Evolutionary conservation across 2,888 invertebrate species (phyloP).

Genomic region (Scaptomyza flava): DNA sequence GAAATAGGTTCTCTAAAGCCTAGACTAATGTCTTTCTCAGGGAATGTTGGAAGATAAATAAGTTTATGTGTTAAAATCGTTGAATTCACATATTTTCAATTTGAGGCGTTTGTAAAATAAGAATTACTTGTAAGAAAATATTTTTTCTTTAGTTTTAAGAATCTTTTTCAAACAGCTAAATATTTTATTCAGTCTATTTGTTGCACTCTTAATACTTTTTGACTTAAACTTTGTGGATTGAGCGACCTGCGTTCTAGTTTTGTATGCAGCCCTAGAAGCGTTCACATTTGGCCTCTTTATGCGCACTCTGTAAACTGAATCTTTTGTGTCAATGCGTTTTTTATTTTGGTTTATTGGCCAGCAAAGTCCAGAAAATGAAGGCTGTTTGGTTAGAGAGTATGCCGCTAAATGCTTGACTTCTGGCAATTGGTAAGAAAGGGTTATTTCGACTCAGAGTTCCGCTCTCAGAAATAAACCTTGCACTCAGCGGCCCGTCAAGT

Average conservation of each 20-base stretch:
- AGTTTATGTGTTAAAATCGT: neutral
- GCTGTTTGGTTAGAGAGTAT: conserved; percentile 13
- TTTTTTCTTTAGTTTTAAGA: no score
- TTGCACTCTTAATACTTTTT: neutral
- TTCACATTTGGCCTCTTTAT: conserved; percentile 61
- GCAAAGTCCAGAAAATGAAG: conserved; percentile 34
- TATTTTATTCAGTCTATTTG: neutral
- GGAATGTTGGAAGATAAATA: neutral
- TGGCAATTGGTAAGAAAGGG: no score
- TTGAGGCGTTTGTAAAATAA: no score
- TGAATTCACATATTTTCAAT: no score
- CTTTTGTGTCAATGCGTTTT: conserved; percentile 77
- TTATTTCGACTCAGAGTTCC: no score
- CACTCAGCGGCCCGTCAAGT: no score
- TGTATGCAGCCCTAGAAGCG: conserved; percentile 51
- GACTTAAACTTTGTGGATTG: conserved; percentile 21
- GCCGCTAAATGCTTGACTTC: neutral
- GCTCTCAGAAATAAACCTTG: no score
- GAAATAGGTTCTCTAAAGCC: conserved; percentile 39
- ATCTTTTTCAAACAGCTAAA: no score
- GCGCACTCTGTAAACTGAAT: conserved; percentile 61
- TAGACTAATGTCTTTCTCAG: conserved; percentile 6
- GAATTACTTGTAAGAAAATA: no score
- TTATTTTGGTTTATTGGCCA: conserved; percentile 30
- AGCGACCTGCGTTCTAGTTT: conserved; percentile 41